These are phyloP conservation scores for Habropoda laboriosa DNA, from an alignment of 1,140 invertebrate genomes.

Conservation along the genomic window DNA sequence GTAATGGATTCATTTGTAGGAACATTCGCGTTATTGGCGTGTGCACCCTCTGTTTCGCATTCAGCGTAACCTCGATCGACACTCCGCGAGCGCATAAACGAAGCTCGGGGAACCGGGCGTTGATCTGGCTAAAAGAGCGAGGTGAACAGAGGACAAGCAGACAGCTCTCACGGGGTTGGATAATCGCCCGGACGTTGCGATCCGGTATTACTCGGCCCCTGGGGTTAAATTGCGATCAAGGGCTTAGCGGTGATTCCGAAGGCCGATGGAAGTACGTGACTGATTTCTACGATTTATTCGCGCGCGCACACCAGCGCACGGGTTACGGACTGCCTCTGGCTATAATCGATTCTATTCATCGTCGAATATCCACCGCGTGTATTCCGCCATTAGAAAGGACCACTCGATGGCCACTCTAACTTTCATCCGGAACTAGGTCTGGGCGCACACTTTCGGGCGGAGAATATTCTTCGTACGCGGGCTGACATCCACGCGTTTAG, in stretches of 20 bases:
- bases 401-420: conserved; percentile 14
- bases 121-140: conserved; percentile 24
- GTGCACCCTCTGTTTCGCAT: conserved; percentile 21
- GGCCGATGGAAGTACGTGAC: conserved; percentile 75
- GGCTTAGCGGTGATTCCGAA: conserved; percentile 80
- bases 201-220: conserved; percentile 75
- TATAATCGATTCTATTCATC: conserved; percentile 61
- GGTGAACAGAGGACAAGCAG: conserved; percentile 30
- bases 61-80: conserved; percentile 16
- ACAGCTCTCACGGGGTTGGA: conserved; percentile 65
- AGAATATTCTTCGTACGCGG: conserved; percentile 28
- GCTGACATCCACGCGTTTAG: background rate
- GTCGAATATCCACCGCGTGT: conserved; percentile 22
- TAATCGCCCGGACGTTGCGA: conserved; percentile 76
- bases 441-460: background rate
- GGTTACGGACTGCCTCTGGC: background rate
- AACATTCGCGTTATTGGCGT: background rate
- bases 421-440: conserved; percentile 3
- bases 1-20: background rate
- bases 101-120: background rate
- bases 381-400: conserved; percentile 29
- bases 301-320: conserved; percentile 43
- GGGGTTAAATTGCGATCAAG: conserved; percentile 80
- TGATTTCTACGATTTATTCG: conserved; percentile 72
- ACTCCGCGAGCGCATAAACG: conserved; percentile 22